Percentiles rank a stretch among this genome's conserved stretches.
phyloP scores from a whole-genome alignment of 2,797 vertebrate genomes.

The Jordanella pulchra region DNA sequence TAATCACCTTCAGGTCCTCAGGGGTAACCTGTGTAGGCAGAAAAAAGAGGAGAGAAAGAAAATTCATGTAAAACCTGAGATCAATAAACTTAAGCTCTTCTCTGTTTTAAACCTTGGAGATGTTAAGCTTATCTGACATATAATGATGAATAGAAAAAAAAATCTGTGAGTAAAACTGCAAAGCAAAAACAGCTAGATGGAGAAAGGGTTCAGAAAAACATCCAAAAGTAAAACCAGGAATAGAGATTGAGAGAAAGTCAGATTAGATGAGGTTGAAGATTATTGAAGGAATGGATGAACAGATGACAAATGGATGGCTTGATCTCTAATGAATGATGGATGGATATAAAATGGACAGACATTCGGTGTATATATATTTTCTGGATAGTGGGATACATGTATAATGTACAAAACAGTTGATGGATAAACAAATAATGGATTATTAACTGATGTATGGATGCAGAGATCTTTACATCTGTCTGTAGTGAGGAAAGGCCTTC shows the following conservation, averaged over 20 bases:
- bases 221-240: background rate
- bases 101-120: background rate
- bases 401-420: no score
- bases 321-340: no score
- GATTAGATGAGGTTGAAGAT: no score
- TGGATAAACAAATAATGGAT: no score
- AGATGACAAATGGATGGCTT: no score
- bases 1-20: conserved; percentile 78
- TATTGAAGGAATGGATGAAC: no score
- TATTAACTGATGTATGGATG: background rate
- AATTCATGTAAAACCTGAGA: background rate
- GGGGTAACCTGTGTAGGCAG: conserved; percentile 57
- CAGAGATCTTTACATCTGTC: conserved; percentile 29
- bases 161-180: background rate
- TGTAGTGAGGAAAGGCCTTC: conserved; percentile 55
- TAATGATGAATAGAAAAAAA: no score
- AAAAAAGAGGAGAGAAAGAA: conserved; percentile 19
- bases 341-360: no score
- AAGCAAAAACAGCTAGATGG: background rate
- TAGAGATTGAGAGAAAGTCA: no score
- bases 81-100: background rate
- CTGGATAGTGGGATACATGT: no score
- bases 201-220: background rate
- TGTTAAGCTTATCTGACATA: background rate
- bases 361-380: no score